A percentile compares a stretch with the other conserved stretches of the same genome.
phyloP scores from a whole-genome alignment of 1,140 invertebrate genomes.

The Trialeurodes vaporariorum region DNA sequence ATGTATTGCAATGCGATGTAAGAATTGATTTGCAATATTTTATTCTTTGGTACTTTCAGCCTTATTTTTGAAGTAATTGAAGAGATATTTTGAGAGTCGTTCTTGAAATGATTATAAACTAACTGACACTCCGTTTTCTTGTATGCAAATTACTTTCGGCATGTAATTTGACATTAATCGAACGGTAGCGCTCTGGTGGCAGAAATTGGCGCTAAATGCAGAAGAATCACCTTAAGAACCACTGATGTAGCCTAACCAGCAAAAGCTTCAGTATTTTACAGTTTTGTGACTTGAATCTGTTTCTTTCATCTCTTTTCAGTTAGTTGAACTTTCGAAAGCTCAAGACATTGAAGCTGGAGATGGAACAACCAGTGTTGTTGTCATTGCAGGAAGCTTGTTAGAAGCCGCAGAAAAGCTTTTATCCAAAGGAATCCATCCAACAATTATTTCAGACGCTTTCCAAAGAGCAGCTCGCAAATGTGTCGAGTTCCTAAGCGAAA shows the following conservation, averaged over 20 bases:
- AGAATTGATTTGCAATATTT: no score
- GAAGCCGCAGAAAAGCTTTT: constrained; percentile 90
- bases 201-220: no score
- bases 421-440: constrained; percentile 92
- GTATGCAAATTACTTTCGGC: no score
- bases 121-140: no score
- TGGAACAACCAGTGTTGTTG: constrained; percentile 95
- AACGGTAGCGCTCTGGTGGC: no score
- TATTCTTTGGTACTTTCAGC: no score
- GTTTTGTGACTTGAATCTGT: constrained; percentile 6
- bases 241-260: constrained; percentile 8
- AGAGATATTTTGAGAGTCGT: no score
- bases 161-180: no score
- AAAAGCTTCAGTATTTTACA: constrained; percentile 4
- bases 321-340: constrained; percentile 95
- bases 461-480: constrained; percentile 77
- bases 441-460: constrained; percentile 93
- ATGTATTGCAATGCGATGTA: no score
- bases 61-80: no score
- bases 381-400: constrained; percentile 87
- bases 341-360: constrained; percentile 99
- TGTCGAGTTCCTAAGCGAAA: constrained; percentile 71
- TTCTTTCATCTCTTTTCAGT: constrained; percentile 40
- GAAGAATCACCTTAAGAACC: not conserved
- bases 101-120: no score